Evolutionary conservation across 2,113 vertebrate species (phyloP).

Genomic region (Chamaetylas fuelleborni): DNA sequence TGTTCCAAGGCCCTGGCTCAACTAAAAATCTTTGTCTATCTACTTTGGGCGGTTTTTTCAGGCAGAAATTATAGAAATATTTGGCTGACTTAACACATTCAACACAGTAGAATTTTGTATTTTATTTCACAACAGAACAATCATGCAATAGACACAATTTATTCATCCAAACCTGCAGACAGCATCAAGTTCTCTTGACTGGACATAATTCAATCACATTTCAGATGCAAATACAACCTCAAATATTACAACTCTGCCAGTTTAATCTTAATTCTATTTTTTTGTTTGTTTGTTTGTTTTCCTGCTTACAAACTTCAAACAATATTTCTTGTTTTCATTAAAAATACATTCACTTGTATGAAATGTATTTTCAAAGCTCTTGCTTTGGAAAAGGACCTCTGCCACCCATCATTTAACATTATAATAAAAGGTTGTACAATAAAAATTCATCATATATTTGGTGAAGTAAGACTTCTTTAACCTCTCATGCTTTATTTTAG

Average conservation of each 20-base stretch:
- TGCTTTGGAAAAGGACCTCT: not conserved
- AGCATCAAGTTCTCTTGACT: not conserved
- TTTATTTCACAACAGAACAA: not conserved
- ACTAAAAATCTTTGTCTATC: not conserved
- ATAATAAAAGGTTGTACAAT: not conserved
- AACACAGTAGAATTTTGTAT: not conserved
- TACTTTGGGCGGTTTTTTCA: not conserved
- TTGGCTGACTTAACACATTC: not conserved
- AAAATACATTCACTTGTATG: not conserved
- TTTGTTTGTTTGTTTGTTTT: not conserved
- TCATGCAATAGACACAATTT: not conserved
- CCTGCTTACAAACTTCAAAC: not conserved
- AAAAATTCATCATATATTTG: not conserved
- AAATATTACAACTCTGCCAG: not conserved
- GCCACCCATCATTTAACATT: not conserved
- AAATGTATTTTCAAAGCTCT: not conserved
- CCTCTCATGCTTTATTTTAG: not conserved
- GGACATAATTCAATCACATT: not conserved
- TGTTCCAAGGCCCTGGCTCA: not conserved
- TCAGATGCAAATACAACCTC: not conserved
- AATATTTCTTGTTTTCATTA: not conserved
- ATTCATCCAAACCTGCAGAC: not conserved
- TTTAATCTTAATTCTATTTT: not conserved
- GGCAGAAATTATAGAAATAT: not conserved
- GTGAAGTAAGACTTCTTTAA: not conserved